These are phyloP conservation scores for Pentamera pediparva DNA, from an alignment of 53 echinoderm and acorn worm genomes.

Conservation along the genomic window DNA sequence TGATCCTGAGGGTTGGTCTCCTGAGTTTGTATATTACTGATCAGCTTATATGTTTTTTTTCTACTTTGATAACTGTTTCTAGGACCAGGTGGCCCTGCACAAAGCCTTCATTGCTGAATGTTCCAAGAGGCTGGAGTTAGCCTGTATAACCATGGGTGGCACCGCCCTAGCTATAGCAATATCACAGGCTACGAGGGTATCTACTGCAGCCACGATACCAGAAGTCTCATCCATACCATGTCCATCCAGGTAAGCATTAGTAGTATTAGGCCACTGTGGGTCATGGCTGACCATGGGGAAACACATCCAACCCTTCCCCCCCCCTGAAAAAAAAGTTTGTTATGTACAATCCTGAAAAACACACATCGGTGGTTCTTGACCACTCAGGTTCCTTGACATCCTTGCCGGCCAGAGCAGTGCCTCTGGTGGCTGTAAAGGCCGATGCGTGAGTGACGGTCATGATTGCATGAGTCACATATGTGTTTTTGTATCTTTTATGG, in stretches of 20 bases:
- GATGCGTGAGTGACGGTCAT: too few species aligned
- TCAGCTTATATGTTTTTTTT: background rate
- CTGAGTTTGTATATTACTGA: background rate
- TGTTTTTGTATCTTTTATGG: too few species aligned
- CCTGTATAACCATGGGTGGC: conserved; percentile 82
- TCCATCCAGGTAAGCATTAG: conserved; percentile 91
- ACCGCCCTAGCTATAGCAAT: conserved; percentile 87
- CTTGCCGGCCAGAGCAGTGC: too few species aligned
- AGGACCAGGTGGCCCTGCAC: conserved; percentile 91
- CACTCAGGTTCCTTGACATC: too few species aligned
- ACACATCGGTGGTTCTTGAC: too few species aligned
- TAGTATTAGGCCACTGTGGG: too few species aligned
- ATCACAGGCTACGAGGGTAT: conserved; percentile 79
- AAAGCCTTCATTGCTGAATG: conserved; percentile 91
- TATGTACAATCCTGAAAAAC: background rate
- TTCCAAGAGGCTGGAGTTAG: conserved; percentile 79
- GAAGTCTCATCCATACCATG: conserved; percentile 81
- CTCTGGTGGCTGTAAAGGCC: too few species aligned
- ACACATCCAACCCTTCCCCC: too few species aligned
- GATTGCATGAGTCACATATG: too few species aligned
- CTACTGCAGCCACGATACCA: conserved; percentile 90
- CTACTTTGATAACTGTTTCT: background rate
- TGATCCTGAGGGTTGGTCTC: background rate
- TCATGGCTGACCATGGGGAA: too few species aligned
- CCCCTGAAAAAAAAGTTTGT: background rate